These are phyloP conservation scores for Meghimatium bilineatum DNA, from an alignment of 2,888 invertebrate genomes.

Conservation along the genomic window DNA sequence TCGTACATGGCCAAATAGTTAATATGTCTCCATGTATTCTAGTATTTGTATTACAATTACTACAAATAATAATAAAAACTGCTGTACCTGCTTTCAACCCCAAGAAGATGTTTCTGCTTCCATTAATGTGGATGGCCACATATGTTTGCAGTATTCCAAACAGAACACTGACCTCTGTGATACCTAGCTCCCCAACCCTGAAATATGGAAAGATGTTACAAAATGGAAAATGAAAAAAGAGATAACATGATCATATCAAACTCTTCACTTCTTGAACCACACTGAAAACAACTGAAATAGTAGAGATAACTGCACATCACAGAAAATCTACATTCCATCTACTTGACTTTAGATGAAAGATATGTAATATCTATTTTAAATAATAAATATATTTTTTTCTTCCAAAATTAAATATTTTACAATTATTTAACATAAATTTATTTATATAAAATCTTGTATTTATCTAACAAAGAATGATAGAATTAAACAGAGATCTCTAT, in stretches of 20 bases:
- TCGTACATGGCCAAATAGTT: too few relatives aligned
- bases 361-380: not conserved
- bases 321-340: slow-evolving; percentile 8
- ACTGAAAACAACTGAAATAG: slow-evolving; percentile 23
- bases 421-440: not conserved
- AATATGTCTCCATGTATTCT: too few relatives aligned
- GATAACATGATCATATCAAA: not conserved
- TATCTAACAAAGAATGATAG: too few relatives aligned
- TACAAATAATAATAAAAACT: not conserved
- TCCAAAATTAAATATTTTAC: not conserved
- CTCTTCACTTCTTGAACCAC: slow-evolving; percentile 6
- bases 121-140: slow-evolving; percentile 32
- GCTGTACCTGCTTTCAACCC: slow-evolving; percentile 38
- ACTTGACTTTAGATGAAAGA: not conserved
- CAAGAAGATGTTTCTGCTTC: slow-evolving; percentile 21
- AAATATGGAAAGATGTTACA: not conserved
- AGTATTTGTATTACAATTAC: too few relatives aligned
- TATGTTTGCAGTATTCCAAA: slow-evolving; percentile 31
- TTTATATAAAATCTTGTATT: not conserved
- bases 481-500: too few relatives aligned
- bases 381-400: not conserved
- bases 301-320: slow-evolving; percentile 10
- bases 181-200: slow-evolving; percentile 44
- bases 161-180: slow-evolving; percentile 8
- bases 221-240: not conserved